Base-by-base conservation (phyloP, 2,113 vertebrate genomes). In the Gadus chalcogrammus region DNA sequence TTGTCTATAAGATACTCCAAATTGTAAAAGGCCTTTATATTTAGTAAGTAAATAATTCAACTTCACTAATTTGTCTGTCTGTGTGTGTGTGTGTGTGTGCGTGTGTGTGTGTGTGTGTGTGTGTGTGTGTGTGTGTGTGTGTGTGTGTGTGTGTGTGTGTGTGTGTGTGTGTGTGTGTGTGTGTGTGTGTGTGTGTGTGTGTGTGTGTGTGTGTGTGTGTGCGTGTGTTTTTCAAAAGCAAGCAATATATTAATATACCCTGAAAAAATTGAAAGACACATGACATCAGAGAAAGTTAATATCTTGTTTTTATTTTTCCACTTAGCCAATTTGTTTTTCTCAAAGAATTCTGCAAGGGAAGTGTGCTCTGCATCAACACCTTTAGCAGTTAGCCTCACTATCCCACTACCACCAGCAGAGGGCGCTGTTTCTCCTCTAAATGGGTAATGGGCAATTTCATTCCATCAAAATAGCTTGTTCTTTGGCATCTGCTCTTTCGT, bases 281-380 rank as follows among this genome's bases (percentile, higher is more conserved):
- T 67, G 48, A 76, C 24, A 16, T 69, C 53, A 16, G n/a, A 67
- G 27, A 62, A 76, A 59, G n/a, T 83, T 81, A 80, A 76, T 75
- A 87, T 81, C 81, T 79, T 82, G 68, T 12, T 77, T 17, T 88
- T 87, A 87, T 80, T 88, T 88, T 84, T 84, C 24, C 67, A 75
- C 78, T 80, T 85, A 35, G 79, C 74, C 79, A 62, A 53, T 79
- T 86, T 7, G 68, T 85, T 61, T 88, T 85, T 84, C 77, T 87
- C 80, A 28, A 81, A 80, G 73, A 74, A 76, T 77, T 17, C 74
- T 72, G 64, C 69, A 77, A 87, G 64, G 80, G 76, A 73, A 72
- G 63, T 80, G 75, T 61, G 73, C 79, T 71, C 67, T 80, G 78
- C 55, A 84, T 76, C 72, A 78, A 17, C 74, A 79, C 82, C 72